A percentile compares a stretch with the other conserved stretches of the same genome.
Conservation (phyloP, 2,888 invertebrate species). For the Tipula confusa region DNA sequence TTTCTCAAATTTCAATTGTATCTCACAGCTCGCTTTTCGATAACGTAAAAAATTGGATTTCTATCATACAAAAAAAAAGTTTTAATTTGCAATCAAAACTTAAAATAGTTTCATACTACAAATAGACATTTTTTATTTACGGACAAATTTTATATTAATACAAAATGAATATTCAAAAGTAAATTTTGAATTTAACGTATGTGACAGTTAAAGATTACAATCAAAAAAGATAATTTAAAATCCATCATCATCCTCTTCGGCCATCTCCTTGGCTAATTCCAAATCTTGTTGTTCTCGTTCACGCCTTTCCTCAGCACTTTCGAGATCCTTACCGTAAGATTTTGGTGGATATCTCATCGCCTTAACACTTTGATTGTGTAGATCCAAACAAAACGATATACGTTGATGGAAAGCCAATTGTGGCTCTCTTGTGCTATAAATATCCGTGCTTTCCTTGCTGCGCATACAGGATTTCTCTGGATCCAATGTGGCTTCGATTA, state of each 20-base stretch:
- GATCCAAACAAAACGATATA: slow-evolving; percentile 93
- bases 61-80: too few species aligned
- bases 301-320: slow-evolving; percentile 93
- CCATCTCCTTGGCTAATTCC: slow-evolving; percentile 99
- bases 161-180: background rate
- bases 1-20: too few species aligned
- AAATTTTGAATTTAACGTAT: background rate
- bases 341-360: slow-evolving; percentile 99
- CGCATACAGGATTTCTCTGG: slow-evolving; percentile 95
- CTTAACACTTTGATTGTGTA: slow-evolving; percentile 98
- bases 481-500: slow-evolving; percentile 95
- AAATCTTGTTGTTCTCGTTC: slow-evolving; percentile 97
- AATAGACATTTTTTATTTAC: too few species aligned
- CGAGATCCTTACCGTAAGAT: slow-evolving; percentile 95
- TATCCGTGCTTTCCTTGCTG: slow-evolving; percentile 94
- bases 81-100: too few species aligned
- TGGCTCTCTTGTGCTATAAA: slow-evolving; percentile 95
- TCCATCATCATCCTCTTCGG: slow-evolving; percentile 97
- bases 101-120: too few species aligned
- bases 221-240: slow-evolving; percentile 50
- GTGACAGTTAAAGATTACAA: background rate
- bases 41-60: too few species aligned
- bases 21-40: too few species aligned
- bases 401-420: slow-evolving; percentile 94
- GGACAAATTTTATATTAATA: background rate